Conservation (phyloP, 2,888 invertebrate species). For the Proisotoma minuta region DNA sequence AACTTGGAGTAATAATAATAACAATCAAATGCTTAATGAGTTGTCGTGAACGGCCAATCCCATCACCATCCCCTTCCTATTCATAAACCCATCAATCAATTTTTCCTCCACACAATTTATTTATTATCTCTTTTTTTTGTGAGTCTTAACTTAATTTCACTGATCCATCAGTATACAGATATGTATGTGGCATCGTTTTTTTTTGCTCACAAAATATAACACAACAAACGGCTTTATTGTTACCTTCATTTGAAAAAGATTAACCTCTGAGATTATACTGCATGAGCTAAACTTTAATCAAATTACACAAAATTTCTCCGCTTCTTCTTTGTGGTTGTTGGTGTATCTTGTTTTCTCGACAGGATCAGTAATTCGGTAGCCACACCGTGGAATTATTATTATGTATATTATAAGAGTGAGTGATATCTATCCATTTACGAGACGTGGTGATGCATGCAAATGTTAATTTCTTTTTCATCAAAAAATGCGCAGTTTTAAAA, state of each 20-base stretch:
- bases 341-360: not conserved
- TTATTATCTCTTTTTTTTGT: not conserved
- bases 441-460: too few species aligned
- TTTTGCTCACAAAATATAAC: not conserved
- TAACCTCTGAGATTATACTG: not conserved
- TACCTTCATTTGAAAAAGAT: not conserved
- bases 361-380: slow-evolving; percentile 8
- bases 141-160: not conserved
- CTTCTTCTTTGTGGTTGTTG: not conserved
- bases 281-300: not conserved
- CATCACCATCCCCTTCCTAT: slow-evolving; percentile 25
- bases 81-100: not conserved
- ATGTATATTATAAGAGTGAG: not conserved
- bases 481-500: not conserved
- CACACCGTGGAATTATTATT: not conserved
- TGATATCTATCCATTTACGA: not conserved
- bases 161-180: too few species aligned
- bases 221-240: not conserved
- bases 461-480: slow-evolving; percentile 1
- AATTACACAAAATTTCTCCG: not conserved
- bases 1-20: slow-evolving; percentile 22
- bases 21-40: slow-evolving; percentile 36
- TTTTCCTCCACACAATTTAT: not conserved
- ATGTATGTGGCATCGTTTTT: not conserved
- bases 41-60: slow-evolving; percentile 34